Conservation (phyloP, 2,113 vertebrate genomes). For the Orientallactaga bullata region DNA sequence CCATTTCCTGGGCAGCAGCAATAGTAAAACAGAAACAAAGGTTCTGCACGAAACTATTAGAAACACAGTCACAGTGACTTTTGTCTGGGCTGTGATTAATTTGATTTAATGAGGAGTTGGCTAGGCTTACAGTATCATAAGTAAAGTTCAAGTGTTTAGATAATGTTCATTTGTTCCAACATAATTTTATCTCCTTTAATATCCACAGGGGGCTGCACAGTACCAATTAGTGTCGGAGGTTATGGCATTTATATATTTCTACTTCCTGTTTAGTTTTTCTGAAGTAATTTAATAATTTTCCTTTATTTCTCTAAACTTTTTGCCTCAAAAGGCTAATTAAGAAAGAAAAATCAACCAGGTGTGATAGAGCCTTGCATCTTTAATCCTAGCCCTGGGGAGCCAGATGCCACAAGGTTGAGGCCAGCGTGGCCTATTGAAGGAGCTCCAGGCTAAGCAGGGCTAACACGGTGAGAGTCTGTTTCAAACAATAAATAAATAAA, state of each 20-base stretch:
- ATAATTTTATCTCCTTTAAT: constrained; percentile 23
- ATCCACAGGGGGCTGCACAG: background rate
- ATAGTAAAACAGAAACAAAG: background rate
- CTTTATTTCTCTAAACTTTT: background rate
- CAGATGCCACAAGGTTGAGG: background rate
- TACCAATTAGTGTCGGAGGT: background rate
- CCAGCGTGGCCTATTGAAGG: too few relatives aligned
- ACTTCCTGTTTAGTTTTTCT: constrained; percentile 15
- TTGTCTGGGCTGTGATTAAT: background rate
- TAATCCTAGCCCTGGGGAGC: too few relatives aligned
- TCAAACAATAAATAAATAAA: too few relatives aligned
- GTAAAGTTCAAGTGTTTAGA: constrained; percentile 39
- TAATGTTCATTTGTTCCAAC: background rate
- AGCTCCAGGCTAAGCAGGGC: background rate
- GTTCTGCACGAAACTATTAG: background rate
- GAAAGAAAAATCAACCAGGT: too few relatives aligned
- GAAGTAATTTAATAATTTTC: constrained; percentile 13
- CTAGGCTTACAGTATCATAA: background rate
- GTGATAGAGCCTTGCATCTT: too few relatives aligned
- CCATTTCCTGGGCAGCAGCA: background rate
- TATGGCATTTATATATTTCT: constrained; percentile 26
- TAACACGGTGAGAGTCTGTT: too few relatives aligned
- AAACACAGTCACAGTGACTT: background rate
- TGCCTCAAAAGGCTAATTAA: background rate
- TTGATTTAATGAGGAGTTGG: background rate